Base-by-base conservation (phyloP, 2,888 invertebrate species). In the Thalpophila matura region DNA sequence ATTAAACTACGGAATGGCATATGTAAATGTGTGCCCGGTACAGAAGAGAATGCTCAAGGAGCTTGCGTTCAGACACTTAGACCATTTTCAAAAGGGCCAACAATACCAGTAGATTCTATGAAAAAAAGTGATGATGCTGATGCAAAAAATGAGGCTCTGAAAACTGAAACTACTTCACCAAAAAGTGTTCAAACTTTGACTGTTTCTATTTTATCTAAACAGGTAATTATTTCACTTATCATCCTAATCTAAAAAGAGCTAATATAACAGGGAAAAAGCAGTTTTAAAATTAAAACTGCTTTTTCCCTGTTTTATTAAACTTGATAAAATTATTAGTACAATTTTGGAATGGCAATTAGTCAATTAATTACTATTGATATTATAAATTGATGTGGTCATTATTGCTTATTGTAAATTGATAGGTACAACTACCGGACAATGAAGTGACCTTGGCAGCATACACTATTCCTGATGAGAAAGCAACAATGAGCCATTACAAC, bases 391-490 rank as follows among this genome's bases (percentile, higher is more conserved):
- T 22, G 7, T 6, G 12, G 9, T 3, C 3, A 4, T 42, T 26
- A 16, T 7, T 42, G 16, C 5, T 26, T n/a, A n/a, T n/a, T n/a
- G n/a, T n/a, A n/a, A n/a, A 64, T 53, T 18, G 9, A 7, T 35
- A 84, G 95, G 94, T 95, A 20, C 94, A 94, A 86, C 91, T 99
- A 58, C 99, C 99, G 0, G 97, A 97, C 71, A 98, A 98, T 89
- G 97, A 98, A 91, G 98, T 97, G 1, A 97, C 97, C 0, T 91
- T 99, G 56, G 97, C 97, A 9, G 99, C 98, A 0, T 97, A 96
- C 84, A 98, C 98, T 1, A 96, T 97, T 16, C 98, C 98, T 6
- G 96, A 97, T 71, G 97, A 97, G 82, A 96, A 96, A 66, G 94
- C 96, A 2, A 97, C 96, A 82, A 96, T 96, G 85, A 96, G 96